Percentiles rank a stretch among this genome's conserved stretches.
phyloP scores from a whole-genome alignment of 2,797 vertebrate species.

The Gorsachius magnificus region DNA sequence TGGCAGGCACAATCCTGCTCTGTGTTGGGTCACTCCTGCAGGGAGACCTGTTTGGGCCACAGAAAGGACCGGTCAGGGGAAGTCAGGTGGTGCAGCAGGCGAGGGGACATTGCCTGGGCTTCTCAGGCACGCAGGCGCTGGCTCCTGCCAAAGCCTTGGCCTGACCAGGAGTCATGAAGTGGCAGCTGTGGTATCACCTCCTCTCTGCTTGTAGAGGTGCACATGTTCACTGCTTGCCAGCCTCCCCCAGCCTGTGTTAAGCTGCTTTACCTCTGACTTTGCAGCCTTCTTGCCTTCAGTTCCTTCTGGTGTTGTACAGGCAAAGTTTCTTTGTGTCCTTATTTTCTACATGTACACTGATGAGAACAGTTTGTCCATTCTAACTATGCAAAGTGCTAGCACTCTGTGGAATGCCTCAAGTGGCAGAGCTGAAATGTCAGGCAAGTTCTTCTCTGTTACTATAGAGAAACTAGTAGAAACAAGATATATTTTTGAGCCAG shows the following conservation, averaged over 20 bases:
- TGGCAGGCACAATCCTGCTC: background rate
- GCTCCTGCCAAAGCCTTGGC: background rate
- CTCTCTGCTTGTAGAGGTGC: rapidly evolving
- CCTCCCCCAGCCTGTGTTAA: background rate
- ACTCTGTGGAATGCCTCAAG: background rate
- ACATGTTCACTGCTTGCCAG: rapidly evolving
- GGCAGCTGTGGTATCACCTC: background rate
- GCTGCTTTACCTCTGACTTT: background rate
- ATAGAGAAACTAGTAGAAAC: background rate
- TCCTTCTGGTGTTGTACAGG: background rate
- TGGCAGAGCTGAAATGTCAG: background rate
- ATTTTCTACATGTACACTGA: rapidly evolving
- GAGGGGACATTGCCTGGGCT: rapidly evolving
- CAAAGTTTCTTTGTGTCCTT: background rate
- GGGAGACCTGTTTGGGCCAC: background rate
- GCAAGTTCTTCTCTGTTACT: background rate
- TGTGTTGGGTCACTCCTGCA: background rate
- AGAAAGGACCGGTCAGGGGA: rapidly evolving
- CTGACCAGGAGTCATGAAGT: background rate
- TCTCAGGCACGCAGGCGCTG: rapidly evolving
- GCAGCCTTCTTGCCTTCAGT: background rate
- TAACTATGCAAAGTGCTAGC: background rate
- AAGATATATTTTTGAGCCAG: background rate
- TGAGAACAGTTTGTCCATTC: background rate
- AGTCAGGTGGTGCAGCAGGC: no score